These are phyloP conservation scores for Strigops habroptila DNA, from an alignment of 2,113 vertebrate genomes.

Conservation along the genomic window DNA sequence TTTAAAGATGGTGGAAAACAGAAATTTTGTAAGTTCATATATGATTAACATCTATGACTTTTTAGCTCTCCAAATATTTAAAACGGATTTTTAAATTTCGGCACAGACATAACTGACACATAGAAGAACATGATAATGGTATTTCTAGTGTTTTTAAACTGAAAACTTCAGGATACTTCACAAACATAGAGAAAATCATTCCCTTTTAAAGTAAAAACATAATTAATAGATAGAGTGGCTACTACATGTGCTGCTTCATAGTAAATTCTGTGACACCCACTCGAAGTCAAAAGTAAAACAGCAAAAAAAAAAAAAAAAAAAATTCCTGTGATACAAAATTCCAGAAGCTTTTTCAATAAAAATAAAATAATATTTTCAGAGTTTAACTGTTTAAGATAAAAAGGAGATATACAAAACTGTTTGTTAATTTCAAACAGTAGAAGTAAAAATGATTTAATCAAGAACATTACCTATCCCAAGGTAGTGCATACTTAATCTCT, in stretches of 20 bases:
- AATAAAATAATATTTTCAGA: neutral
- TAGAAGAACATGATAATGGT: neutral
- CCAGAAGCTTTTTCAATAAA: neutral
- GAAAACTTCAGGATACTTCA: neutral
- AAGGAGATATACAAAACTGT: neutral
- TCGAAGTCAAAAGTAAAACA: neutral
- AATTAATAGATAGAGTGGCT: neutral
- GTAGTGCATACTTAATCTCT: fast-evolving
- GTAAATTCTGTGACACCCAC: neutral
- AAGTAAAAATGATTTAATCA: neutral
- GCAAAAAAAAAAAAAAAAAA: neutral
- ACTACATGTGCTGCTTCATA: neutral
- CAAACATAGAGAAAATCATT: neutral
- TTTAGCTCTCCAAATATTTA: neutral
- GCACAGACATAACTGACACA: neutral
- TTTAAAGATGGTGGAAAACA: neutral
- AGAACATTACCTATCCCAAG: neutral
- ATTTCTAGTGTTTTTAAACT: neutral
- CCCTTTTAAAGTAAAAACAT: neutral
- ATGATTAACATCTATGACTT: neutral
- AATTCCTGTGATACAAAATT: neutral
- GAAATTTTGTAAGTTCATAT: neutral
- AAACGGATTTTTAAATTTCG: neutral
- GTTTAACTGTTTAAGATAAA: neutral
- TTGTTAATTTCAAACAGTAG: neutral